These are phyloP conservation scores for Argya squamiceps DNA, from an alignment of 2,797 vertebrate species.

Conservation along the genomic window DNA sequence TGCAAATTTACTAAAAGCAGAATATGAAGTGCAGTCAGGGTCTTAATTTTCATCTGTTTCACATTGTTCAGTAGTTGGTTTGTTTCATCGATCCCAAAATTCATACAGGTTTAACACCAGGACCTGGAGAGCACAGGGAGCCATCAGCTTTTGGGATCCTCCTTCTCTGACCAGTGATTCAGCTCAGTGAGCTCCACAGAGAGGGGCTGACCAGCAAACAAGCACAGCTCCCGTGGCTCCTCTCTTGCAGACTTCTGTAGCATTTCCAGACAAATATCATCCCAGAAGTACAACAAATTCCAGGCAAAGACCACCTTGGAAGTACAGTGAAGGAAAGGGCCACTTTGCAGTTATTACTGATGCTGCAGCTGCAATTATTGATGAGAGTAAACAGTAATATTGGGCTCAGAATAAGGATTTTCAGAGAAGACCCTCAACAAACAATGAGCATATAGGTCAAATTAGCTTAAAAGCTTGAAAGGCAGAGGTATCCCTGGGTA, in stretches of 20 bases:
- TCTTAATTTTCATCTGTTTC: background rate
- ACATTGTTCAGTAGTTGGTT: background rate
- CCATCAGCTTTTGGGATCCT: background rate
- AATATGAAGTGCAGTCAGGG: background rate
- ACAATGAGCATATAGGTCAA: background rate
- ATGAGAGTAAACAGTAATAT: background rate
- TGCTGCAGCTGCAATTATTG: background rate
- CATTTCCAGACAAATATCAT: background rate
- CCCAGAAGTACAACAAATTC: background rate
- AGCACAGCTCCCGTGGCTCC: background rate
- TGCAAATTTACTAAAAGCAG: background rate
- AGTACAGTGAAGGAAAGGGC: background rate
- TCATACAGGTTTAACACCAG: fast-evolving
- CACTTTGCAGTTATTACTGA: background rate
- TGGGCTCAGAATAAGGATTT: background rate
- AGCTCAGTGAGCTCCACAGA: background rate
- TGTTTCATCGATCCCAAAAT: background rate
- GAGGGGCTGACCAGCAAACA: background rate
- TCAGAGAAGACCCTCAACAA: background rate
- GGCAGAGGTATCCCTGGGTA: background rate
- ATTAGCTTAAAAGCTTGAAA: background rate
- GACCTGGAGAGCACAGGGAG: background rate
- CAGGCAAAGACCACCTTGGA: background rate
- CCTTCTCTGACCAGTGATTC: background rate
- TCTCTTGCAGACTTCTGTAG: background rate